A percentile compares a stretch with the other conserved stretches of the same genome.
Evolutionary conservation across 2,113 vertebrate species (phyloP).

Genomic region (Athene cunicularia): DNA sequence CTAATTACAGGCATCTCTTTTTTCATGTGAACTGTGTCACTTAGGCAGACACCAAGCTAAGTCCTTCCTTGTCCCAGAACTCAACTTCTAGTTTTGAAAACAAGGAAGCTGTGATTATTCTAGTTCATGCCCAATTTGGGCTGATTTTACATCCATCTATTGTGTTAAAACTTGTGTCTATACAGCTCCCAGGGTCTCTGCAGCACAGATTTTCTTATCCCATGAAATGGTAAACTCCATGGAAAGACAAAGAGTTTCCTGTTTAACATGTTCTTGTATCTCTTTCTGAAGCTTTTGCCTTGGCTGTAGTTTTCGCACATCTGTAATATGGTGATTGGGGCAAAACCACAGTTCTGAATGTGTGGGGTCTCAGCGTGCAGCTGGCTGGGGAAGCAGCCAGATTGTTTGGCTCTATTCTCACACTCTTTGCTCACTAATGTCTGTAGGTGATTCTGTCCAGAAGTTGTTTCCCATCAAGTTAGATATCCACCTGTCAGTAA

Average conservation of each 20-base stretch:
- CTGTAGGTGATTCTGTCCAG: background rate
- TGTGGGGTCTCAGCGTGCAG: background rate
- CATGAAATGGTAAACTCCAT: background rate
- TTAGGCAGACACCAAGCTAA: background rate
- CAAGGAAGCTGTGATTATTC: background rate
- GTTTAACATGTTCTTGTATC: background rate
- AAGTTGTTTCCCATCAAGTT: background rate
- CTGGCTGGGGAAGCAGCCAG: background rate
- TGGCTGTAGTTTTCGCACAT: background rate
- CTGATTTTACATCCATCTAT: background rate
- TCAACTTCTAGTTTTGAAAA: background rate
- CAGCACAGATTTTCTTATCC: background rate
- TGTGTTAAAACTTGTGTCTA: background rate
- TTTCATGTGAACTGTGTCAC: background rate
- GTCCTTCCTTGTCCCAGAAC: background rate
- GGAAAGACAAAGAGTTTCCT: background rate
- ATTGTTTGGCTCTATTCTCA: background rate
- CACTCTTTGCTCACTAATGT: background rate
- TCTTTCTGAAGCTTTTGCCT: background rate
- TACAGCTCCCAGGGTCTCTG: background rate
- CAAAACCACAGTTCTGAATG: background rate
- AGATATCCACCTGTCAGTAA: background rate
- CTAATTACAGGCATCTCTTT: background rate
- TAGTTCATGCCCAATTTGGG: background rate
- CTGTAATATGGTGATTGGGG: background rate